These are phyloP conservation scores for Eudorcas thomsonii DNA, from an alignment of 2,113 vertebrate species.

Conservation along the genomic window DNA sequence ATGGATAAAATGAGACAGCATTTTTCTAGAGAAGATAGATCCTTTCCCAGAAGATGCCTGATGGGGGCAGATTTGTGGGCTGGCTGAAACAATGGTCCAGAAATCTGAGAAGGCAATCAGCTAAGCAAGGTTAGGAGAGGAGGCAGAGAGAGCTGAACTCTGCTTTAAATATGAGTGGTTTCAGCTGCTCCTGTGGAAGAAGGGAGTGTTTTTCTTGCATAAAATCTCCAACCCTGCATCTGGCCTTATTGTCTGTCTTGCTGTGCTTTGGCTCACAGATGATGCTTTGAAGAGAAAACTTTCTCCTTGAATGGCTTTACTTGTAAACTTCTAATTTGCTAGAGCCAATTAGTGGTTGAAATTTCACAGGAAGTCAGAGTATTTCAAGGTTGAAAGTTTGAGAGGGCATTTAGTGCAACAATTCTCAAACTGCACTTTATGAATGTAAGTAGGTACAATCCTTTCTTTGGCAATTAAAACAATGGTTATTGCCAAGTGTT, in stretches of 20 bases:
- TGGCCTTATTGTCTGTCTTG: background rate
- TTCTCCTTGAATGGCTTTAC: background rate
- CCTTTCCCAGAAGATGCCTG: background rate
- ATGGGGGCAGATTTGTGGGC: background rate
- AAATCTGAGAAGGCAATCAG: background rate
- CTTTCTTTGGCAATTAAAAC: background rate
- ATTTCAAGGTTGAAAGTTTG: background rate
- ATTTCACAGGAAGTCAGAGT: background rate
- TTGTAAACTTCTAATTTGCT: slow-evolving; percentile 32
- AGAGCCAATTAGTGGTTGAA: background rate
- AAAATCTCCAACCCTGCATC: background rate
- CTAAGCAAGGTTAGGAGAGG: background rate
- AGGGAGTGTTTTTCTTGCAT: slow-evolving; percentile 27
- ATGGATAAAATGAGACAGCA: background rate
- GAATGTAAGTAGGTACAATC: background rate
- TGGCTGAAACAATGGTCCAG: background rate
- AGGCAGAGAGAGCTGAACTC: background rate
- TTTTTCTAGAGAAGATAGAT: background rate
- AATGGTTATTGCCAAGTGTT: background rate
- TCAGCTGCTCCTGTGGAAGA: background rate
- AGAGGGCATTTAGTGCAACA: background rate
- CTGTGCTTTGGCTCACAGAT: slow-evolving; percentile 28
- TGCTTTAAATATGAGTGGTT: slow-evolving; percentile 40
- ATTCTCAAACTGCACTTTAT: slow-evolving; percentile 17
- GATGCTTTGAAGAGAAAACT: background rate